phyloP scores from a whole-genome alignment of 1,140 invertebrate species.

The Euura saliciscinereae region DNA sequence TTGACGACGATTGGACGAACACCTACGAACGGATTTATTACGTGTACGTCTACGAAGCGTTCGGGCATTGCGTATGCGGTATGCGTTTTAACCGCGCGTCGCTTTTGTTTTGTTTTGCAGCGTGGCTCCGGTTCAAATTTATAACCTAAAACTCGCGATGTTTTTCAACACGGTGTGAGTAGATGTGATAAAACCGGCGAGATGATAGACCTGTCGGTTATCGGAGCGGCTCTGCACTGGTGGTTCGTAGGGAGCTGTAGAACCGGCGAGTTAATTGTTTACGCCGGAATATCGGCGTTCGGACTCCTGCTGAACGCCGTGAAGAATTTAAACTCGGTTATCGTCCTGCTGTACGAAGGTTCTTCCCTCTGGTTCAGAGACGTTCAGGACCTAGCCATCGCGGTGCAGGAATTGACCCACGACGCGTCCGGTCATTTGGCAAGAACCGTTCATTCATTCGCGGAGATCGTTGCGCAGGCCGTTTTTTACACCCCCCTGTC shows the following conservation, averaged over 20 bases:
- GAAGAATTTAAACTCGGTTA: neutral
- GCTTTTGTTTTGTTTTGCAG: too few species aligned
- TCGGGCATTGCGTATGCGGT: too few species aligned
- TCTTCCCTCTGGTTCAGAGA: neutral
- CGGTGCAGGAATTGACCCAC: neutral
- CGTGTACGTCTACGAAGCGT: too few species aligned
- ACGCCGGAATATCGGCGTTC: neutral
- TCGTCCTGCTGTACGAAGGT: neutral
- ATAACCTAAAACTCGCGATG: too few species aligned
- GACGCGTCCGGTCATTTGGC: neutral
- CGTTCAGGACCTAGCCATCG: neutral
- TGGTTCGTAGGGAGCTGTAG: neutral
- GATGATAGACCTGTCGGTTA: neutral
- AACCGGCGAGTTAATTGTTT: conserved; percentile 2
- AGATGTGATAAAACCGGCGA: neutral
- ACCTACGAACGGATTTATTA: too few species aligned
- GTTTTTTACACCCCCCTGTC: neutral
- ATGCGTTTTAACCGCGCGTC: too few species aligned
- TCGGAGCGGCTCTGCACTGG: neutral
- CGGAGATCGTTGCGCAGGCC: neutral
- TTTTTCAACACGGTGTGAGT: too few species aligned
- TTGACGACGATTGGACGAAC: too few species aligned
- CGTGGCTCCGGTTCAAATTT: too few species aligned
- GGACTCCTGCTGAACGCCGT: neutral
- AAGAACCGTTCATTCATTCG: neutral